Evolutionary conservation across 1,140 invertebrate genomes (phyloP).

Genomic region (Laupala kohalensis): DNA sequence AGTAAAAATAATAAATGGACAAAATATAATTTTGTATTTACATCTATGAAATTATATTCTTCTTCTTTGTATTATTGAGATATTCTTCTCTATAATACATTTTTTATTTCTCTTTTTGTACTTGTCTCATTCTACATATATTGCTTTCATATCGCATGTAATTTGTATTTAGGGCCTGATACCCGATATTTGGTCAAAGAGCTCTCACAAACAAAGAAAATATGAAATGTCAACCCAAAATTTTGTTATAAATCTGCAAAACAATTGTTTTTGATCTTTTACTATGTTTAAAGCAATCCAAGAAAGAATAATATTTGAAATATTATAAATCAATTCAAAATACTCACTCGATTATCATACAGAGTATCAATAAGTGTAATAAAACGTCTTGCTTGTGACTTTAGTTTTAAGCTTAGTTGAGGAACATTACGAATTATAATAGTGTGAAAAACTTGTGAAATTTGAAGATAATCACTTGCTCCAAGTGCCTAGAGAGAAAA

Average conservation of each 20-base stretch:
- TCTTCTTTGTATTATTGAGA: too few relatives aligned
- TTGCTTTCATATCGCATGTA: too few relatives aligned
- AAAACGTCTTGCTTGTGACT: slow-evolving; percentile 81
- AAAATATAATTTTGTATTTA: too few relatives aligned
- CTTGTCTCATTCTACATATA: too few relatives aligned
- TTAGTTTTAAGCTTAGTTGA: slow-evolving; percentile 57
- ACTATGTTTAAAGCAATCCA: too few relatives aligned
- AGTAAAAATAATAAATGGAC: too few relatives aligned
- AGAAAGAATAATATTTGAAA: background rate
- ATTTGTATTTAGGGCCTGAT: too few relatives aligned
- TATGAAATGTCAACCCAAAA: background rate
- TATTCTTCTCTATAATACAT: too few relatives aligned
- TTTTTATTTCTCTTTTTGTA: too few relatives aligned
- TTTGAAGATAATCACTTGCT: slow-evolving; percentile 84
- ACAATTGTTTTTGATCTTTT: background rate
- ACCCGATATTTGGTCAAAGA: background rate
- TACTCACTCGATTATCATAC: slow-evolving; percentile 78
- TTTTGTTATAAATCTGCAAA: background rate
- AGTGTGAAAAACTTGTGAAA: slow-evolving; percentile 88
- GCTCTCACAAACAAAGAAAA: background rate
- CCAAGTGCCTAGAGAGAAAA: slow-evolving; percentile 62
- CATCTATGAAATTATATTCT: too few relatives aligned
- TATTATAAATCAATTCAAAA: background rate
- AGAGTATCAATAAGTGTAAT: slow-evolving; percentile 95
- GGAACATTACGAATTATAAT: slow-evolving; percentile 86